A percentile compares a stretch with the other conserved stretches of the same genome.
Evolutionary conservation across 2,888 invertebrate species (phyloP).

Genomic region (Tiliacea aurago): DNA sequence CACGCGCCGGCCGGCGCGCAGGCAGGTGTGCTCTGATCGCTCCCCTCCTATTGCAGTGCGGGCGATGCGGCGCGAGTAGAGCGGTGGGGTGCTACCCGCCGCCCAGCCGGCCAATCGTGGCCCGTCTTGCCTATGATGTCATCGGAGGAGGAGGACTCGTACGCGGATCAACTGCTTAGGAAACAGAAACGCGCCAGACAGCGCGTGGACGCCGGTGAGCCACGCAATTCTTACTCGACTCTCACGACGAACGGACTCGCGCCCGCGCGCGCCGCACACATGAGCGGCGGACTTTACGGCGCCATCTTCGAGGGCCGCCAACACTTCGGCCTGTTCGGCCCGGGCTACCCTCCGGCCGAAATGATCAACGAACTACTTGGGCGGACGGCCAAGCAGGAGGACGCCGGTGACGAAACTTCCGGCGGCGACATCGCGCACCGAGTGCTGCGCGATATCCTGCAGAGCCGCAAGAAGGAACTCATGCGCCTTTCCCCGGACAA

Average conservation of each 20-base stretch:
- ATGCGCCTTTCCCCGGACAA: constrained; percentile 92
- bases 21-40: constrained; percentile 87
- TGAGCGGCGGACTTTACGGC: constrained; percentile 96
- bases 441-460: constrained; percentile 97
- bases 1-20: constrained; percentile 71
- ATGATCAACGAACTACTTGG: constrained; percentile 97
- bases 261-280: constrained; percentile 93
- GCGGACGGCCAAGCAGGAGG: constrained; percentile 94
- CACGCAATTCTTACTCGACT: constrained; percentile 96
- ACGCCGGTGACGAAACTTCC: constrained; percentile 89
- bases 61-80: constrained; percentile 88
- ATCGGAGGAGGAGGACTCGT: constrained; percentile 99
- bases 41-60: constrained; percentile 89
- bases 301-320: constrained; percentile 96
- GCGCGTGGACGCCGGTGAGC: constrained; percentile 99
- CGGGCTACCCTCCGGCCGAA: constrained; percentile 96
- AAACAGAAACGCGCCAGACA: constrained; percentile 98
- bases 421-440: constrained; percentile 93
- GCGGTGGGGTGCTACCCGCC: constrained; percentile 90
- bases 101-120: constrained; percentile 95
- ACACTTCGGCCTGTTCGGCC: constrained; percentile 95
- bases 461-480: constrained; percentile 96
- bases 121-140: constrained; percentile 97
- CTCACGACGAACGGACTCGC: constrained; percentile 90
- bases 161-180: constrained; percentile 97